phyloP scores from a whole-genome alignment of 2,888 invertebrate genomes.

The Drosophila limbata region DNA sequence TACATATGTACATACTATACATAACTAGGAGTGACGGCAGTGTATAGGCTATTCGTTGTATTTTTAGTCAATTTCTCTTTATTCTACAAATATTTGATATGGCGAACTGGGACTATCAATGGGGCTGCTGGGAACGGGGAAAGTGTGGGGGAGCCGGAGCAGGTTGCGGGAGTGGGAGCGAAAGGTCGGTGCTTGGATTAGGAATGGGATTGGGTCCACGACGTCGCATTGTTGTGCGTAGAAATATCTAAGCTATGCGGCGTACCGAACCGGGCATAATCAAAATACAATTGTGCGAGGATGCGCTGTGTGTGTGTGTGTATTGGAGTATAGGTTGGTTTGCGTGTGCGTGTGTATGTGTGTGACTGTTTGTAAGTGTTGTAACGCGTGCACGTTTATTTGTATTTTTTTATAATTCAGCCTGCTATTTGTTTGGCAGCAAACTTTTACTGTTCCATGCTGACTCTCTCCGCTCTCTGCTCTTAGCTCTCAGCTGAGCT shows the following conservation, averaged over 20 bases:
- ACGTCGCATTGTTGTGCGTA: slow-evolving; percentile 76
- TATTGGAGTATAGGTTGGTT: neutral
- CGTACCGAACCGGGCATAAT: slow-evolving; percentile 80
- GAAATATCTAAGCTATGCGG: slow-evolving; percentile 80
- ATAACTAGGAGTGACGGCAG: too few relatives aligned
- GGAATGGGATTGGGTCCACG: slow-evolving; percentile 26
- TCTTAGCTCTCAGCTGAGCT: slow-evolving; percentile 35
- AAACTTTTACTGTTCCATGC: slow-evolving; percentile 51
- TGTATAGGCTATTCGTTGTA: slow-evolving; percentile 28
- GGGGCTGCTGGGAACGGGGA: slow-evolving; percentile 31
- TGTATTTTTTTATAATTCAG: slow-evolving; percentile 12
- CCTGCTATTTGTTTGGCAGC: slow-evolving; percentile 59
- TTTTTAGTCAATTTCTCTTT: slow-evolving; percentile 46
- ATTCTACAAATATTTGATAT: slow-evolving; percentile 78
- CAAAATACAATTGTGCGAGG: slow-evolving; percentile 80
- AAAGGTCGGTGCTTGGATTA: slow-evolving; percentile 2
- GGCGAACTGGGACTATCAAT: slow-evolving; percentile 73
- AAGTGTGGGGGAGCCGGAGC: neutral
- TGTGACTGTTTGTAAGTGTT: slow-evolving; percentile 40
- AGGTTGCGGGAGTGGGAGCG: neutral
- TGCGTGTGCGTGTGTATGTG: slow-evolving; percentile 14
- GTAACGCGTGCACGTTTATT: slow-evolving; percentile 70
- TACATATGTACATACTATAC: too few relatives aligned
- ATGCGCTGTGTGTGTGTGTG: slow-evolving; percentile 22
- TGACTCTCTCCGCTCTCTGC: slow-evolving; percentile 11